Base-by-base conservation (phyloP, 2,888 invertebrate species). In the Nemotelus nigrinus region DNA sequence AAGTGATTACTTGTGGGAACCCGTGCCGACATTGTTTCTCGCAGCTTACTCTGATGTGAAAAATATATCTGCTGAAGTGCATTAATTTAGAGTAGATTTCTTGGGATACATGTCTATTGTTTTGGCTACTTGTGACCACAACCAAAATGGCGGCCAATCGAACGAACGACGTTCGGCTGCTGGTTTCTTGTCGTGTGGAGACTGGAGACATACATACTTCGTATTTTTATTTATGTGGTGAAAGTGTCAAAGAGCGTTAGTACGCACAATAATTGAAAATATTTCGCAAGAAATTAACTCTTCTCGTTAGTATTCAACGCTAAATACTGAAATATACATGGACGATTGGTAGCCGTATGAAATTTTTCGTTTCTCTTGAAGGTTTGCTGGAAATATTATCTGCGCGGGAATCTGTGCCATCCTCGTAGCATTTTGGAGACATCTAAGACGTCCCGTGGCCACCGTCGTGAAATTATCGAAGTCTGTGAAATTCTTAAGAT, bases 221-320 rank as follows among this genome's bases (percentile, higher is more conserved):
- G 68, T 77, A 70, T 77, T 74, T 79, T 70, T 79, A 68, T 72
- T 77, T 79, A 77, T 79, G 76, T 79, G 72, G 79, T 76, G 78
- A 79, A 79, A 78, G 79, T 79, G 78, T 79, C 79, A 79, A 76
- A 79, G 63, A 63, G 79, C 79, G 79, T 79, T 79, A 71, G 79
- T 78, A 74, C 63, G 65, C 76, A 55, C 10, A 45, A 47, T 44
- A 55, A 65, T 44, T 74, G 6, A 6, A 5, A 50, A 43, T 50
- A 74, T 77, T 70, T 44, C n/a, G 57, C 10, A 3, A 65, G 7
- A 76, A 57, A 72, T 39, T 53, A 25, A 7, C 8, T 41, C 39
- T 45, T 25, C 25, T 25, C 25, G 25, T 25, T 25, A 25, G 25
- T 25, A 25, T 25, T 53, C 53, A 53, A 53, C 7, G 53, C 53